A percentile compares a stretch with the other conserved stretches of the same genome.
Evolutionary conservation across 2,797 vertebrate genomes (phyloP).

Genomic region (Melanotaenia boesemani): DNA sequence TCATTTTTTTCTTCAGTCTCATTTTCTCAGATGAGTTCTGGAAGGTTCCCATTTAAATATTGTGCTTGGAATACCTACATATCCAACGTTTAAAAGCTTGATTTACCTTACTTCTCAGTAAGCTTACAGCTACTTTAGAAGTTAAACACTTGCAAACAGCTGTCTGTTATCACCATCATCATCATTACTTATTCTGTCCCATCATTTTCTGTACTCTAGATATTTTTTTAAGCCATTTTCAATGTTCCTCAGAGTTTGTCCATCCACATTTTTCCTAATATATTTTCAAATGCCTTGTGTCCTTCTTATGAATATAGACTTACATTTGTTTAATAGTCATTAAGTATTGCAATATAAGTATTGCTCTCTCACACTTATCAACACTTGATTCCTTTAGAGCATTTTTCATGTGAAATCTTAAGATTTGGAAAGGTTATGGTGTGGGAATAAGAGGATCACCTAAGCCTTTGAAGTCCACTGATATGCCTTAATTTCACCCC

Average conservation of each 20-base stretch:
- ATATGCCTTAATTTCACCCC: conserved; percentile 69
- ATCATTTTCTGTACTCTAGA: too few relatives aligned
- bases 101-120: too few relatives aligned
- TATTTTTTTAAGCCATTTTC: too few relatives aligned
- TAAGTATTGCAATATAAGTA: background rate
- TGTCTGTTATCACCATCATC: background rate
- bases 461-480: background rate
- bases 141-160: background rate
- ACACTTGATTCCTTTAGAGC: conserved; percentile 5
- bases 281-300: too few relatives aligned
- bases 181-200: background rate
- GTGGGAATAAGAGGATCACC: too few relatives aligned
- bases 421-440: conserved; percentile 10
- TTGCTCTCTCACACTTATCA: background rate
- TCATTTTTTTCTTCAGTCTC: background rate
- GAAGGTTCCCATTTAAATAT: background rate
- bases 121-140: conserved; percentile 21
- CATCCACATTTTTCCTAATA: too few relatives aligned
- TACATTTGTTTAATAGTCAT: too few relatives aligned
- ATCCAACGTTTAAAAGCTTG: too few relatives aligned
- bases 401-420: conserved; percentile 6
- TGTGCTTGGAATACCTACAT: too few relatives aligned
- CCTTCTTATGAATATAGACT: too few relatives aligned
- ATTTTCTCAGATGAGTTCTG: conserved; percentile 7
- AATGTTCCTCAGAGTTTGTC: too few relatives aligned